phyloP scores from a whole-genome alignment of 2,797 vertebrate species.

The Avahi laniger region DNA sequence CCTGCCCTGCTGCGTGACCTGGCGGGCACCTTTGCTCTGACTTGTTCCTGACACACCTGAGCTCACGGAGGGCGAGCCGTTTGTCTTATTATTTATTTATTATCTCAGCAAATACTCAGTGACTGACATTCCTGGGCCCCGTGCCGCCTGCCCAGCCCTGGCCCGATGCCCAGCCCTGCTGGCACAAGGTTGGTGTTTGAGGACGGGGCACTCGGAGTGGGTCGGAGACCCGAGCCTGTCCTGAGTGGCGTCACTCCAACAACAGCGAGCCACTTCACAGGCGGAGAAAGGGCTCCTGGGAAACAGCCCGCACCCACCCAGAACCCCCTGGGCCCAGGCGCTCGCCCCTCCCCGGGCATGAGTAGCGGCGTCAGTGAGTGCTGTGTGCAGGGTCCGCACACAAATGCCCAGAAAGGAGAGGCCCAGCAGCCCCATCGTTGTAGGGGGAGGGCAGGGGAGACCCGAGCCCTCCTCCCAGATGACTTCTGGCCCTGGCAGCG shows the following conservation, averaged over 20 bases:
- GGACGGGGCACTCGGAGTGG: background rate
- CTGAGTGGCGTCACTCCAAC: background rate
- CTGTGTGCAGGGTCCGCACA: background rate
- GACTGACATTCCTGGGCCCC: background rate
- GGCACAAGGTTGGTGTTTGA: background rate
- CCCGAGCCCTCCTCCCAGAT: background rate
- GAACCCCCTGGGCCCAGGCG: accelerated
- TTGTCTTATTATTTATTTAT: background rate
- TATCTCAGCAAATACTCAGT: background rate
- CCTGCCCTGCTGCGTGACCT: background rate
- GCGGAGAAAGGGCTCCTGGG: background rate
- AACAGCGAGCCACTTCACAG: background rate
- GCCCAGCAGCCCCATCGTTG: background rate
- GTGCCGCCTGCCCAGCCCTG: background rate
- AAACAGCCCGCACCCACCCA: too few species aligned
- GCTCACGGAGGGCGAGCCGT: background rate
- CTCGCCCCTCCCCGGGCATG: background rate
- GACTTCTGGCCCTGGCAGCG: background rate
- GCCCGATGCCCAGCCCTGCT: accelerated
- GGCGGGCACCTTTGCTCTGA: background rate
- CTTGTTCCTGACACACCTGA: background rate
- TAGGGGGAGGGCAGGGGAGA: background rate
- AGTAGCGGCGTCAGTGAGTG: background rate
- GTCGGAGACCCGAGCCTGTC: background rate
- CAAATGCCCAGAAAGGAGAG: background rate